These are phyloP conservation scores for Cephalotes varians DNA, from an alignment of 2,888 invertebrate species.

Conservation along the genomic window DNA sequence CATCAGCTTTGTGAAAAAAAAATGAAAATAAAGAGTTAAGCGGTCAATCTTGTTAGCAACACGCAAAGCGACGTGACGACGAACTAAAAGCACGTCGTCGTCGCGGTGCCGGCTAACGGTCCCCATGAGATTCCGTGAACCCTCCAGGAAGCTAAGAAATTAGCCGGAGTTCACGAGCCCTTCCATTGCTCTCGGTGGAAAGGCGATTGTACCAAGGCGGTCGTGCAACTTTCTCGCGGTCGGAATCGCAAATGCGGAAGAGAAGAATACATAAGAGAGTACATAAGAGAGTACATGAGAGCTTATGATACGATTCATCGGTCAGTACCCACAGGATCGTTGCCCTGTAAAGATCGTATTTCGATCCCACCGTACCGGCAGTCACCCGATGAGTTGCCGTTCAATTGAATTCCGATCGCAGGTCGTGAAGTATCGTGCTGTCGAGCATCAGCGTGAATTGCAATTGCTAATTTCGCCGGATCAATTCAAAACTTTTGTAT, in stretches of 20 bases:
- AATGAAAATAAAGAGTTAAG: no score
- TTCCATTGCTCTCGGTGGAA: conserved; percentile 38
- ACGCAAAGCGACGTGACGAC: neutral
- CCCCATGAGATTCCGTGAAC: neutral
- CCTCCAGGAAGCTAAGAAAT: conserved; percentile 30
- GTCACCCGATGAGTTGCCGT: conserved; percentile 7
- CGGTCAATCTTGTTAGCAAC: neutral
- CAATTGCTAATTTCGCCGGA: neutral
- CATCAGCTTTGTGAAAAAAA: neutral
- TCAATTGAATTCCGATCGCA: neutral
- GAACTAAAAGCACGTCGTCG: neutral
- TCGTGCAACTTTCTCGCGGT: conserved; percentile 74
- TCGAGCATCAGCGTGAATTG: neutral
- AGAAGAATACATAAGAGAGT: conserved; percentile 59
- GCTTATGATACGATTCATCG: conserved; percentile 52
- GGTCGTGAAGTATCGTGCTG: neutral
- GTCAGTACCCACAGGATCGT: conserved; percentile 66
- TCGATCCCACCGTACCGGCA: no score
- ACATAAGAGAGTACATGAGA: conserved; percentile 33
- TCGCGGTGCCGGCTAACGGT: conserved; percentile 21
- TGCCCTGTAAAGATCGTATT: conserved; percentile 56
- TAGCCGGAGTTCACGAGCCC: conserved; percentile 12
- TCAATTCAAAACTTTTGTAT: neutral
- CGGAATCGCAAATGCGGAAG: conserved; percentile 72
- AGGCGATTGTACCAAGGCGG: conserved; percentile 63